A percentile compares a stretch with the other conserved stretches of the same genome.
phyloP scores from a whole-genome alignment of 2,113 vertebrate genomes.

The Saccopteryx leptura region DNA sequence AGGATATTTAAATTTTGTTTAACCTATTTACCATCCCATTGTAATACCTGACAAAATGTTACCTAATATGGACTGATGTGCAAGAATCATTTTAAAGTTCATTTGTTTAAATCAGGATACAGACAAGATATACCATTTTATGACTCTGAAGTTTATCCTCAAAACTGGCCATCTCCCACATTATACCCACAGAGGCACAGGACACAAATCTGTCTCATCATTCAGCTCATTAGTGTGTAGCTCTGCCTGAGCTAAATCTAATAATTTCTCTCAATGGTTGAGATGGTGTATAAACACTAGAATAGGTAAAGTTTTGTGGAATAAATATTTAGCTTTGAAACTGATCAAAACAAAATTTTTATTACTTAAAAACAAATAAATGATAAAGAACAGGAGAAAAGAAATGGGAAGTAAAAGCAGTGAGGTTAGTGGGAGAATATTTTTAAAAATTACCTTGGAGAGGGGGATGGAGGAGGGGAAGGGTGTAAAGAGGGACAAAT shows the following conservation, averaged over 20 bases:
- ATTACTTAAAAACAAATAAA: constrained; percentile 86
- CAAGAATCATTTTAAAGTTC: not conserved
- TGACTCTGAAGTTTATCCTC: constrained; percentile 89
- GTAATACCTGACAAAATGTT: not conserved
- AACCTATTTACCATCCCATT: not conserved
- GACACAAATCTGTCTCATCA: constrained; percentile 86
- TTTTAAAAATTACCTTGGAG: not conserved
- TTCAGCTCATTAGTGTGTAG: constrained; percentile 86
- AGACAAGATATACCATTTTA: constrained; percentile 39
- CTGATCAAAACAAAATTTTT: constrained; percentile 90
- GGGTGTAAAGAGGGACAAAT: too few relatives aligned
- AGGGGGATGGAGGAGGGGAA: too few relatives aligned
- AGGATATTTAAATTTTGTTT: not conserved
- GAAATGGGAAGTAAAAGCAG: not conserved
- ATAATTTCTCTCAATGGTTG: constrained; percentile 87
- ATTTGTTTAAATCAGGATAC: not conserved
- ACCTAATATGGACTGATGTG: not conserved
- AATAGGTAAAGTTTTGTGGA: constrained; percentile 91
- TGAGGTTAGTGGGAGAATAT: not conserved
- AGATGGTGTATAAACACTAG: constrained; percentile 89
- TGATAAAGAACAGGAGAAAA: not conserved
- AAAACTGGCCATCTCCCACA: constrained; percentile 84
- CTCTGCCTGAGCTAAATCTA: constrained; percentile 88
- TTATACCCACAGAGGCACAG: constrained; percentile 84
- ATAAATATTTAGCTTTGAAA: constrained; percentile 91